These are phyloP conservation scores for Adrianichthys oophorus DNA, from an alignment of 2,797 vertebrate species.

Conservation along the genomic window DNA sequence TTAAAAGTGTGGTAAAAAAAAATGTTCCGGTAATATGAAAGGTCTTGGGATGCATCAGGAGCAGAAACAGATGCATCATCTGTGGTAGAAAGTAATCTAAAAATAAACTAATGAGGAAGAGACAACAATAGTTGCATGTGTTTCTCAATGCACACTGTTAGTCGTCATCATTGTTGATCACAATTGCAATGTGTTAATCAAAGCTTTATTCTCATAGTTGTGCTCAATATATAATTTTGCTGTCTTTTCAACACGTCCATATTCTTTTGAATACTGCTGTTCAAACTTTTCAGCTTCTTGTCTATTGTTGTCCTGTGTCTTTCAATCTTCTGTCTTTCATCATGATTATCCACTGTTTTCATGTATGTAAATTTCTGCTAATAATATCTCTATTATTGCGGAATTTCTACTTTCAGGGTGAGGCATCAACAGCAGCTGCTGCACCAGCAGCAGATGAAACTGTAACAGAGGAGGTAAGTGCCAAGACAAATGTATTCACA, in stretches of 20 bases:
- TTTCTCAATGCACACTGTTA: conserved; percentile 25
- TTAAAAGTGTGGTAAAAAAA: conserved; percentile 7
- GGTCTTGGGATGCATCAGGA: conserved; percentile 65
- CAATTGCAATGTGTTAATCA: conserved; percentile 12
- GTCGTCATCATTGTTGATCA: conserved; percentile 43
- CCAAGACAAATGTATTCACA: not conserved
- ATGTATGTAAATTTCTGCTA: conserved; percentile 1
- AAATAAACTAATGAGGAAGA: conserved; percentile 28
- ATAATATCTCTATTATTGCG: conserved; percentile 16
- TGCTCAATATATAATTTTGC: conserved; percentile 14
- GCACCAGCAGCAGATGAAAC: conserved; percentile 35
- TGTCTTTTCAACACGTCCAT: conserved; percentile 25
- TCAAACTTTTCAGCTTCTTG: conserved; percentile 24
- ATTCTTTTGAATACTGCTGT: conserved; percentile 16
- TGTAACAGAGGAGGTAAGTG: conserved; percentile 54
- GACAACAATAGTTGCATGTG: conserved; percentile 23
- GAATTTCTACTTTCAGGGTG: conserved; percentile 55
- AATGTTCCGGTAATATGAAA: conserved; percentile 20
- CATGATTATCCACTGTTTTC: conserved; percentile 9
- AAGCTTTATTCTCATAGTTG: conserved; percentile 22
- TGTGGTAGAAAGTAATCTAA: conserved; percentile 29
- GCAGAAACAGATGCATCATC: conserved; percentile 58
- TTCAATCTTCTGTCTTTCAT: conserved; percentile 39
- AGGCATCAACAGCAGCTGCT: conserved; percentile 50
- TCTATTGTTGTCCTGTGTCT: conserved; percentile 46